Evolutionary conservation across 2,113 vertebrate genomes (phyloP), one percentile per base, ranked within the genome.

Genomic region (Galemys pyrenaicus): DNA sequence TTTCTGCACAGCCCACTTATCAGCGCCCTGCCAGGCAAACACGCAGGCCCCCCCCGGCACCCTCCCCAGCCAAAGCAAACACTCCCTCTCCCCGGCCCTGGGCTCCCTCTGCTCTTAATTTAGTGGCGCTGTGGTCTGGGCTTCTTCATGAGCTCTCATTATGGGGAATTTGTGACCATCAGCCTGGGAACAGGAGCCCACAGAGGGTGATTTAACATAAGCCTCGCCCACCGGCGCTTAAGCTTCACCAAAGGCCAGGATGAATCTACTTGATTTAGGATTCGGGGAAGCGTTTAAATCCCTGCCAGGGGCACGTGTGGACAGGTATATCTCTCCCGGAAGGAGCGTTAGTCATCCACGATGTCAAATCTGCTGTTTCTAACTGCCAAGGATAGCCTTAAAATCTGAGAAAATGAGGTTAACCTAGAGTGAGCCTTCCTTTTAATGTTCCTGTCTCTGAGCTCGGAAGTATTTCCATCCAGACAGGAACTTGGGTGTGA

Each of bases 51-150:
- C 39, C 94, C 96, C 96, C 37, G 49, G 88, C 44, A 79, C 95
- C 96, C 60, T 94, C 95, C 44, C 68, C 91, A 93, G 92, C 95
- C 93, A 97, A 97, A 98, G 96, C 97, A 98, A 98, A 98, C 96
- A 97, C 51, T 90, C 85, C 62, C 37, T 81, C 35, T 0, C 49
- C 93, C 93, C 89, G 44, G 94, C 87, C 97, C 92, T n/a, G 37
- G 88, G 86, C 87, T 96, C 88, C 87, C 91, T 92, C 95, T 77
- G 89, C 60, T 94, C 89, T 95, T 96, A 88, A 64, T 97, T 98
- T 94, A 92, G 94, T 46, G 44, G 96, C 64, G 35, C 88, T 94
- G 91, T 87, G 90, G 41, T 68, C 91, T 71, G n/a, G 88, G 80
- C 95, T 96, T 96, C 93, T 97, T 95, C 91, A 74, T 68, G 81